phyloP scores from a whole-genome alignment of 2,888 invertebrate genomes.

The Drosophila bunnanda region DNA sequence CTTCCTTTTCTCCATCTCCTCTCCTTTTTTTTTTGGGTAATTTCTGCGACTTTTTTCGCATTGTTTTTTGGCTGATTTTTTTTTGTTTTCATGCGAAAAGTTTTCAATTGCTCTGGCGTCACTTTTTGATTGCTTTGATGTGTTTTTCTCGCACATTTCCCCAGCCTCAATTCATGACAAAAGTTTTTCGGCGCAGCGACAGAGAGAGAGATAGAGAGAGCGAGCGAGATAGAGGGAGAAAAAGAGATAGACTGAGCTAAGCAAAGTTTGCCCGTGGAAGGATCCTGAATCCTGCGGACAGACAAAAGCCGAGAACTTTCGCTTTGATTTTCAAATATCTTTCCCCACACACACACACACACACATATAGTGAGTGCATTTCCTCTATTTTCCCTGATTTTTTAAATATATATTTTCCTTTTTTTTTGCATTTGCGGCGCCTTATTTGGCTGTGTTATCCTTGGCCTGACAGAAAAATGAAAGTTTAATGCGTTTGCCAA shows the following conservation, averaged over 20 bases:
- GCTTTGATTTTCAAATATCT: slow-evolving; percentile 76
- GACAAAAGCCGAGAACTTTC: slow-evolving; percentile 71
- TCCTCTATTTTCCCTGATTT: slow-evolving; percentile 31
- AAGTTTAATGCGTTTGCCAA: slow-evolving; percentile 83
- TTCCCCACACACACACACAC: slow-evolving; percentile 28
- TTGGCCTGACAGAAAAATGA: slow-evolving; percentile 79
- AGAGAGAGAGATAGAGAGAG: slow-evolving; percentile 3
- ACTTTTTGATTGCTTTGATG: slow-evolving; percentile 81
- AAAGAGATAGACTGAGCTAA: not conserved
- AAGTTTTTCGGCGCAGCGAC: slow-evolving; percentile 65
- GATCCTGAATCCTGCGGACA: slow-evolving; percentile 30
- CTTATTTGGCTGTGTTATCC: slow-evolving; percentile 47
- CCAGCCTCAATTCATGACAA: slow-evolving; percentile 77
- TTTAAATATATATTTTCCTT: slow-evolving; percentile 8
- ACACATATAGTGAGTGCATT: slow-evolving; percentile 20
- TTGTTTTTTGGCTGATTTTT: slow-evolving; percentile 39
- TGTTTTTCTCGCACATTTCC: slow-evolving; percentile 80
- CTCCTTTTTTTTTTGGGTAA: slow-evolving; percentile 15
- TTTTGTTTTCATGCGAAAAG: slow-evolving; percentile 70
- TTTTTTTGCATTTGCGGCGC: slow-evolving; percentile 22
- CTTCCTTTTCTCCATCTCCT: not conserved
- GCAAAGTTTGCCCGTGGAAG: slow-evolving; percentile 37
- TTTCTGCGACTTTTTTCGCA: slow-evolving; percentile 27
- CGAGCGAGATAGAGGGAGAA: not conserved
- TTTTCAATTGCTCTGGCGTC: slow-evolving; percentile 80